A percentile compares a stretch with the other conserved stretches of the same genome.
Evolutionary conservation across 92 coral and sea anemone genomes (phyloP).

Genomic region (Pocillopora grandis): DNA sequence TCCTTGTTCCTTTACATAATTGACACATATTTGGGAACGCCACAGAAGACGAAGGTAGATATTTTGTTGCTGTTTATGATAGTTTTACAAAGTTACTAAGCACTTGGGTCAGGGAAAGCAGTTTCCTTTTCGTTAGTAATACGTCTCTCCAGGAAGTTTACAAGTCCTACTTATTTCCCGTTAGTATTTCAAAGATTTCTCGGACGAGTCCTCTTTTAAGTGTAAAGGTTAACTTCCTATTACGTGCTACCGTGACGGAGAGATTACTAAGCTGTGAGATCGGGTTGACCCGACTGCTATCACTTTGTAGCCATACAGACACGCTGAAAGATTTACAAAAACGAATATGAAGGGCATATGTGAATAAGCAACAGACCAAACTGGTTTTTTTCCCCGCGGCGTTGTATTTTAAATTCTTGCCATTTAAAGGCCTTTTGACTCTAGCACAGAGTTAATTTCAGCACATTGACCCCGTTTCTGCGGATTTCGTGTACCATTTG

Average conservation of each 20-base stretch:
- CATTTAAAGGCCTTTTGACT: neutral
- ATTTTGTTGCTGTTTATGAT: neutral
- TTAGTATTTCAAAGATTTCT: too few species aligned
- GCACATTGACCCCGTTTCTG: neutral
- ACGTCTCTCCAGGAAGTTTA: too few species aligned
- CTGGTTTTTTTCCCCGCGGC: neutral
- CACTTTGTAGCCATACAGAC: neutral
- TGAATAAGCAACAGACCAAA: conserved; percentile 14
- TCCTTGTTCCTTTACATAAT: too few species aligned
- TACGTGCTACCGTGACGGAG: too few species aligned
- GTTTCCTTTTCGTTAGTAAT: neutral
- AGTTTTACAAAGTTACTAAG: neutral
- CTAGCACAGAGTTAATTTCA: neutral
- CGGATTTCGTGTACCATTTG: neutral
- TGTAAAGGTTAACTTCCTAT: too few species aligned
- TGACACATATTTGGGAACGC: too few species aligned
- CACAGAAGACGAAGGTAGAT: neutral
- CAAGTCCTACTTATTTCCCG: too few species aligned
- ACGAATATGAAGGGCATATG: neutral
- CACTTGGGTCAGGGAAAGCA: neutral
- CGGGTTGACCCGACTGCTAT: neutral
- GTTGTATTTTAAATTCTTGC: neutral
- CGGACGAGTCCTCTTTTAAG: too few species aligned
- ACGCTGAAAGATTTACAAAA: neutral
- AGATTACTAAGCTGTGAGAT: neutral